Conservation (phyloP, 2,113 vertebrate genomes). For the Zosterops japonicus region DNA sequence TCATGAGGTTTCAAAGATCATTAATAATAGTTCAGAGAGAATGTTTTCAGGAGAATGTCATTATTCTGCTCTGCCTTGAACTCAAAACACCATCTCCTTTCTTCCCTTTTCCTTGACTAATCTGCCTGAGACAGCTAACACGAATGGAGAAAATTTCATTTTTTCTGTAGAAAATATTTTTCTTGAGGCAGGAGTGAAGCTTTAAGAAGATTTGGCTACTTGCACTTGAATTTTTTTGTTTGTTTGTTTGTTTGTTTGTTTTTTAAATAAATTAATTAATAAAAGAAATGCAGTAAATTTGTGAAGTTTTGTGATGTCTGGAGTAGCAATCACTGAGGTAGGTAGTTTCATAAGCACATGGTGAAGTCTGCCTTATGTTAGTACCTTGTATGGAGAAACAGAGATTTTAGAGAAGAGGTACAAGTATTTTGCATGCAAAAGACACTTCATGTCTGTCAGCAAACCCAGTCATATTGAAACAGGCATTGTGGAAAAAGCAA, state of each 20-base stretch:
- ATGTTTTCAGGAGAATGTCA: neutral
- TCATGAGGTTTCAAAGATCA: neutral
- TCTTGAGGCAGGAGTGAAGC: neutral
- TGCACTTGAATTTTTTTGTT: neutral
- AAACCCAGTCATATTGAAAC: neutral
- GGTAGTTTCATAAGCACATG: neutral
- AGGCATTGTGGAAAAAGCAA: neutral
- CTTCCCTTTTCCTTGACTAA: neutral
- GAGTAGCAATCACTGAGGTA: neutral
- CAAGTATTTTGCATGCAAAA: neutral
- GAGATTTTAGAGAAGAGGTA: neutral
- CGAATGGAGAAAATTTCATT: neutral
- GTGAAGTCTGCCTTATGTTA: neutral
- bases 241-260: neutral
- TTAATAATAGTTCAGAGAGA: neutral
- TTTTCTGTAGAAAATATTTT: neutral
- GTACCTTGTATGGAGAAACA: neutral
- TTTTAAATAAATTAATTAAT: neutral
- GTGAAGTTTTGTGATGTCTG: neutral
- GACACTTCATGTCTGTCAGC: constrained; percentile 12
- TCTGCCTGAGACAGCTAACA: neutral
- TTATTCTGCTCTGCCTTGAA: neutral
- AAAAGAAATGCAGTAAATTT: neutral
- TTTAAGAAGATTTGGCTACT: neutral
- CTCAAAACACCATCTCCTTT: neutral